Evolutionary conservation across 2,113 vertebrate species (phyloP), one percentile per base, ranked within the genome.

Genomic region (Psilopsiagon aymara): DNA sequence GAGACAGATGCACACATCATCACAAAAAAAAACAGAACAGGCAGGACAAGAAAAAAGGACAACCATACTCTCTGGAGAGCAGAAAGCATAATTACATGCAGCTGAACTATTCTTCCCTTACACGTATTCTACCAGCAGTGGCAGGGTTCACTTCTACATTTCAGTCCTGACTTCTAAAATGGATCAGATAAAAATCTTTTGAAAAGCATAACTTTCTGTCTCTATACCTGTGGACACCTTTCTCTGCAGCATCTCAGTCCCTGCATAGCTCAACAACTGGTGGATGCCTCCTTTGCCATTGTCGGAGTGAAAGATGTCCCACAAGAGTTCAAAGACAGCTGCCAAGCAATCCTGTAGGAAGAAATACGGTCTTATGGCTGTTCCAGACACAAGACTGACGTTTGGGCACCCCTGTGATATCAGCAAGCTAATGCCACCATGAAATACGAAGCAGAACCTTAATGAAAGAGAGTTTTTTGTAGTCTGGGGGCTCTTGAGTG

Each of bases 401-500:
- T 73, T 10, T 69, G 44, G 7, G n/a, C 35, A 74, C 20, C n/a
- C 28, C 13, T 8, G 4, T 69, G 39, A 44, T 27, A 41, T 29
- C 17, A 21, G 14, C 24, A 83, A 14, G 18, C 16, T 55, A 77
- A 81, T 3, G 2, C 12, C 53, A 73, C 14, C 43, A 43, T 6
- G 33, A 80, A 90, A 77, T 18, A 6, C 27, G 59, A 80, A 77
- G 63, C 39, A 81, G 35, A 73, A 18, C 28, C 25, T 73, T 77
- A 80, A 77, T 2, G 25, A 15, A 63, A 55, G 10, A 51, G 21
- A 49, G 15, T 5, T 29, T 86, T 68, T 33, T 79, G 13, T 21
- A 21, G 7, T 67, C 70, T 71, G n/a, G 7, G 17, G 6, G 11
- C 16, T 64, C 43, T 62, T 64, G 4, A 2, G 0, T 0, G 21